Percentiles rank a stretch among this genome's conserved stretches.
Conservation (phyloP, 2,113 vertebrate species). For the Prietella phreatophila region DNA sequence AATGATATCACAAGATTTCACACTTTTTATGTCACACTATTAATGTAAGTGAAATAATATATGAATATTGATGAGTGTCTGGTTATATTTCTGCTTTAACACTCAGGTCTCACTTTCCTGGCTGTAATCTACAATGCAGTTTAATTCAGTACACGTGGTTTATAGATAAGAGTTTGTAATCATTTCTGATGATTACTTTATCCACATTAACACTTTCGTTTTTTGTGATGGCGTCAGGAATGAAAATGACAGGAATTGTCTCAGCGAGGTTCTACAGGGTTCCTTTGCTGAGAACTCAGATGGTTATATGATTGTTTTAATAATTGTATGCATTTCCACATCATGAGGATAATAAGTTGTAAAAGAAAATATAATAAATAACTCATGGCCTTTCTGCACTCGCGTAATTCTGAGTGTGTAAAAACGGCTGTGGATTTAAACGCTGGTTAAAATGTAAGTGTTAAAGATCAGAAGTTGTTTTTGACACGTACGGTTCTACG, state of each 20-base stretch:
- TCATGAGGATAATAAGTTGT: not conserved
- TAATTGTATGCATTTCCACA: no score
- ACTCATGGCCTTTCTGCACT: no score
- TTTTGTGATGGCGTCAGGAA: not conserved
- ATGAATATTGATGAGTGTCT: not conserved
- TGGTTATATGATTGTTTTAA: not conserved
- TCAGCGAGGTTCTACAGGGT: no score
- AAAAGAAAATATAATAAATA: no score
- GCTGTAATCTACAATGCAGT: not conserved
- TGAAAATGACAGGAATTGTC: not conserved
- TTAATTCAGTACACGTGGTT: not conserved
- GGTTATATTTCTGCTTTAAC: not conserved
- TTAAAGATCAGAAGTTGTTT: not conserved
- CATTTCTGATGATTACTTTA: not conserved
- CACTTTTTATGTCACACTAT: not conserved
- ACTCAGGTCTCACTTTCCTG: not conserved
- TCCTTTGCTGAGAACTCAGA: not conserved
- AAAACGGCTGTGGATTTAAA: no score
- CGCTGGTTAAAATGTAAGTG: not conserved
- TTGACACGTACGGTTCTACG: not conserved
- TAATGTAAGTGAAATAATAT: not conserved
- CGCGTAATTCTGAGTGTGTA: no score
- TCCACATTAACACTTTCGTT: no score
- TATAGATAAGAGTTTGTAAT: not conserved
- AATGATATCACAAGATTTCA: not conserved